Conservation (phyloP, 2,113 vertebrate species). For the Plectropomus leopardus region DNA sequence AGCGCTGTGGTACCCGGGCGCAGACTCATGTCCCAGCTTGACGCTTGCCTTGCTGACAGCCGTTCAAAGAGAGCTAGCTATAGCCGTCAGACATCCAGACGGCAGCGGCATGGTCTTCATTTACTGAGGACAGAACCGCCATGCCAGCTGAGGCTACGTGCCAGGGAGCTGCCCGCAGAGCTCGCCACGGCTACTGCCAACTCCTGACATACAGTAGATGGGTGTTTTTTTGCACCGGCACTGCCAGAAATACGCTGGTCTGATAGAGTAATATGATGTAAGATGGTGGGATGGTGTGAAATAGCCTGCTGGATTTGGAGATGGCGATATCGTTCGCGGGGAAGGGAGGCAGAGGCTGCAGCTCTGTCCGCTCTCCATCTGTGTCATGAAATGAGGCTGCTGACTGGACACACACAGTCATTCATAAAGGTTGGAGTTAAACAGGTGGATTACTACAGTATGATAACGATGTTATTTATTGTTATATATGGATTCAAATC, state of each 20-base stretch:
- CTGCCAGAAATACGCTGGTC: constrained; percentile 51
- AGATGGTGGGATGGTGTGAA: constrained; percentile 46
- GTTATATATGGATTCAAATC: neutral
- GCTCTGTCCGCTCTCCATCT: constrained; percentile 41
- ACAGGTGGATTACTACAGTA: neutral
- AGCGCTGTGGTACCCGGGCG: constrained; percentile 25
- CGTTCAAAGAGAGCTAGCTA: constrained; percentile 49
- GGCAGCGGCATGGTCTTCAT: constrained; percentile 54
- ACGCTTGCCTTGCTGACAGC: constrained; percentile 26
- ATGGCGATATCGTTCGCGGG: constrained; percentile 33
- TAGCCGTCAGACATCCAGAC: constrained; percentile 42
- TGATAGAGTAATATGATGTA: constrained; percentile 59
- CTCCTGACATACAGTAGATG: constrained; percentile 67
- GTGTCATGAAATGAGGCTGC: constrained; percentile 43
- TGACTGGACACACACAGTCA: constrained; percentile 19
- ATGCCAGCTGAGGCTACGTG: constrained; percentile 44
- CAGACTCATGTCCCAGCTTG: constrained; percentile 44
- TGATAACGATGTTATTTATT: neutral
- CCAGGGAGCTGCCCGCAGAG: constrained; percentile 57
- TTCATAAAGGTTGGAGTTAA: constrained; percentile 28
- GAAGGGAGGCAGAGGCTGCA: constrained; percentile 6
- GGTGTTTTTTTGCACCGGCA: neutral
- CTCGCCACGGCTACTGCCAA: constrained; percentile 44
- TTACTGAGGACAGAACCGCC: constrained; percentile 50
- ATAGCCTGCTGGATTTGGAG: constrained; percentile 36